Percentiles rank a stretch among this genome's conserved stretches.
phyloP scores from a whole-genome alignment of 1,140 invertebrate species.

The Radopholus similis region DNA sequence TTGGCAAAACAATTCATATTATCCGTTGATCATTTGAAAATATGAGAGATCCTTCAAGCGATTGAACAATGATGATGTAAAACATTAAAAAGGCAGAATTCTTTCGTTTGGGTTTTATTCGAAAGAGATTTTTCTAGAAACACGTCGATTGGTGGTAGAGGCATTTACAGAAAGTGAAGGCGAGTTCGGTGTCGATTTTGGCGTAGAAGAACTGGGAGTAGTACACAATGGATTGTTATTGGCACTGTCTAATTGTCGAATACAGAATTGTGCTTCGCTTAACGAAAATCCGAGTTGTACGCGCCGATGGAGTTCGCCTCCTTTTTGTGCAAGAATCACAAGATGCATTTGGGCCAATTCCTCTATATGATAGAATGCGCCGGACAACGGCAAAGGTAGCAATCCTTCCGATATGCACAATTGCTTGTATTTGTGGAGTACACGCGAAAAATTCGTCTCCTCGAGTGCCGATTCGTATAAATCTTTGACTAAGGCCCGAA shows the following conservation, averaged over 20 bases:
- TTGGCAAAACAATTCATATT: too few species aligned
- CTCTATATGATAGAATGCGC: slow-evolving; percentile 4
- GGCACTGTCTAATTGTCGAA: slow-evolving; percentile 20
- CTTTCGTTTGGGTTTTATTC: too few species aligned
- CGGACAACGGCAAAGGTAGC: slow-evolving; percentile 4
- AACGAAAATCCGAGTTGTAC: slow-evolving; percentile 23
- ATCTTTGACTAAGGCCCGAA: slow-evolving; percentile 22
- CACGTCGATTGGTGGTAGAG: too few species aligned
- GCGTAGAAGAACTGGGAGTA: too few species aligned
- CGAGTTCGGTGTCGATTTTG: too few species aligned
- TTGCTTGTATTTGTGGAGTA: slow-evolving; percentile 16
- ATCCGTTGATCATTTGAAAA: too few species aligned
- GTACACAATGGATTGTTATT: too few species aligned
- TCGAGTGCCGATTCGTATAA: slow-evolving; percentile 18
- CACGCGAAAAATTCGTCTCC: neutral
- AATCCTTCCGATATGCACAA: slow-evolving; percentile 1
- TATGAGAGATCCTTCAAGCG: too few species aligned
- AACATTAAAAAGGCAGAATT: too few species aligned
- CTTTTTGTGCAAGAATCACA: neutral
- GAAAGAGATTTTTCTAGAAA: too few species aligned
- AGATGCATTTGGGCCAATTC: slow-evolving; percentile 24
- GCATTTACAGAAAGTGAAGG: too few species aligned
- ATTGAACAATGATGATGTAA: too few species aligned
- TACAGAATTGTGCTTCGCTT: slow-evolving; percentile 22
- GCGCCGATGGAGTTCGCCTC: slow-evolving; percentile 11